Evolutionary conservation across 2,888 invertebrate species (phyloP).

Genomic region (Leptarthrus brevirostris): DNA sequence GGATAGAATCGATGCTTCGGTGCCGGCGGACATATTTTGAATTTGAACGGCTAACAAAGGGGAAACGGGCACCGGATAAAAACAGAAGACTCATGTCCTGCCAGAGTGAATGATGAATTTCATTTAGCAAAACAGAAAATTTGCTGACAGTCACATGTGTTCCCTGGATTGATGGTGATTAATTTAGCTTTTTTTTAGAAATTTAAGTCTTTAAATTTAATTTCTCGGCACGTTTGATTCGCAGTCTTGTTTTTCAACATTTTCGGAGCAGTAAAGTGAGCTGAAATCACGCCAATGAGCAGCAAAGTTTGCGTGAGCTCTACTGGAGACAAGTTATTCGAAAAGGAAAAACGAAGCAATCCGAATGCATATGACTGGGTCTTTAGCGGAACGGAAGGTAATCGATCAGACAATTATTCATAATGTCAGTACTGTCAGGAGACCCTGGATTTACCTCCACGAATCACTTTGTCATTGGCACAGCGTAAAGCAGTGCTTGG

Average conservation of each 20-base stretch:
- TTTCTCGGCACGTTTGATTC: conserved; percentile 15
- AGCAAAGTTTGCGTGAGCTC: conserved; percentile 14
- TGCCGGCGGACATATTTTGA: conserved; percentile 49
- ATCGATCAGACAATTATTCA: conserved; percentile 47
- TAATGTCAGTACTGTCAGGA: conserved; percentile 30
- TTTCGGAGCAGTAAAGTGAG: background rate
- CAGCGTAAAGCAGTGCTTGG: background rate
- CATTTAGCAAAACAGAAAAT: conserved; percentile 50
- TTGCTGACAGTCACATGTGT: conserved; percentile 54
- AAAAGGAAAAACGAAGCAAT: background rate
- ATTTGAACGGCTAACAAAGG: conserved; percentile 23
- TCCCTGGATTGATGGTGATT: conserved; percentile 50
- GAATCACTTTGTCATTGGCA: conserved; percentile 40
- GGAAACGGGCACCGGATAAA: conserved; percentile 35
- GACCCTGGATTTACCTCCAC: conserved; percentile 20
- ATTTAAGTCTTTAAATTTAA: conserved; percentile 32
- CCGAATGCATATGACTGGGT: conserved; percentile 17
- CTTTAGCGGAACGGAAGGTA: conserved; percentile 29
- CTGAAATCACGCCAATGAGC: conserved; percentile 16
- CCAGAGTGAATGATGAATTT: conserved; percentile 53
- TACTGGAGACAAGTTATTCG: background rate
- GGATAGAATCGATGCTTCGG: conserved; percentile 34
- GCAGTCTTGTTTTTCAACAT: conserved; percentile 10
- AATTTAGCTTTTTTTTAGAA: conserved; percentile 50
- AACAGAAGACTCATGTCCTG: conserved; percentile 51